Evolutionary conservation across 2,797 vertebrate genomes (phyloP).

Genomic region (Huso huso): DNA sequence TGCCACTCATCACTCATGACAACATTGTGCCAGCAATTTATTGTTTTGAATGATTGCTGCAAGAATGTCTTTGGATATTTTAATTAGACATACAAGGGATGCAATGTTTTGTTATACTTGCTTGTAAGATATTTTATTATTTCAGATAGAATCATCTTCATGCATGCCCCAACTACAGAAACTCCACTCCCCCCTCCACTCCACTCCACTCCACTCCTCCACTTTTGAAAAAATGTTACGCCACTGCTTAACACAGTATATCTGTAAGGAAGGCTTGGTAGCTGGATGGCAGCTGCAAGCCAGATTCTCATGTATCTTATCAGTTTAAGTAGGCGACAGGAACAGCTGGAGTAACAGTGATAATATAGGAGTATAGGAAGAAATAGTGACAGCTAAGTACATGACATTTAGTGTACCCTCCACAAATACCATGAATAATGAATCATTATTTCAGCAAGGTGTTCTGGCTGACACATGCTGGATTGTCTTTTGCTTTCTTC

Average conservation of each 20-base stretch:
- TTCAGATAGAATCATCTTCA: too few relatives aligned
- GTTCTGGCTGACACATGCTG: not conserved
- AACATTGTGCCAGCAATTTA: too few relatives aligned
- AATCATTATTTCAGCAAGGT: slow-evolving; percentile 14
- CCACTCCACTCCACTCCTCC: too few relatives aligned
- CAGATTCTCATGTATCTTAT: slow-evolving; percentile 38
- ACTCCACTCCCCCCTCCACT: too few relatives aligned
- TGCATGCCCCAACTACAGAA: too few relatives aligned
- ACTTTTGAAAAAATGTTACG: too few relatives aligned
- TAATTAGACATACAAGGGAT: too few relatives aligned
- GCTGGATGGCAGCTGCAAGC: slow-evolving; percentile 16
- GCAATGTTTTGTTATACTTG: too few relatives aligned
- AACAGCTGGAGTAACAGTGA: slow-evolving; percentile 32
- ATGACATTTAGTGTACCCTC: slow-evolving; percentile 14
- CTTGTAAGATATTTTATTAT: too few relatives aligned
- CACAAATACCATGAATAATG: slow-evolving; percentile 18
- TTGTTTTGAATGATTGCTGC: too few relatives aligned
- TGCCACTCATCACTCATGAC: too few relatives aligned
- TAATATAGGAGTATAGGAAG: slow-evolving; percentile 25
- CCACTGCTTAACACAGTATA: not conserved
- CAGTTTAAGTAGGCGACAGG: slow-evolving; percentile 37
- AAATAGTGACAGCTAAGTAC: slow-evolving; percentile 26
- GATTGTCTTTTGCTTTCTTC: not conserved
- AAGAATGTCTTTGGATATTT: too few relatives aligned
- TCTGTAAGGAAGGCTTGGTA: slow-evolving; percentile 2